Percentiles rank a stretch among this genome's conserved stretches.
These are phyloP conservation scores for Crocallis elinguaria DNA, from an alignment of 2,888 invertebrate species.

Conservation along the genomic window DNA sequence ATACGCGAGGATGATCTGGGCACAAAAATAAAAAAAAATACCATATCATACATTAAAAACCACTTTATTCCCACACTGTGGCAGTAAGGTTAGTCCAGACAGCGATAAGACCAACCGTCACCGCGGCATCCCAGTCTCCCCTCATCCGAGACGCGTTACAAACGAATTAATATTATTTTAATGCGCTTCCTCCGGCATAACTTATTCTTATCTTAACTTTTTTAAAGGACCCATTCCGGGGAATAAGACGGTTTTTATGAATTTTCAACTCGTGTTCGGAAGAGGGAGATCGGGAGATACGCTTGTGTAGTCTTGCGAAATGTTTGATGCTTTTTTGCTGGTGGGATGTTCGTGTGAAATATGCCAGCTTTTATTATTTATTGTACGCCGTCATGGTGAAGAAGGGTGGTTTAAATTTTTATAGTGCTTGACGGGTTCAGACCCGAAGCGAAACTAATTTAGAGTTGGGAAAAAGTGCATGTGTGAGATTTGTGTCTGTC, in stretches of 20 bases:
- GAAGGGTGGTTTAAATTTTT: too few species aligned
- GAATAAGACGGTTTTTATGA: conserved; percentile 43
- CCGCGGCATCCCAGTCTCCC: conserved; percentile 26
- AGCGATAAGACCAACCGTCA: conserved; percentile 39
- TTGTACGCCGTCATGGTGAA: too few species aligned
- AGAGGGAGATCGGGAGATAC: conserved; percentile 25
- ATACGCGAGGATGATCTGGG: too few species aligned
- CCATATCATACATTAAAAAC: too few species aligned
- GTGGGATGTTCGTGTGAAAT: neutral
- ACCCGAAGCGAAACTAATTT: too few species aligned
- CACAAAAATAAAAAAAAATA: too few species aligned
- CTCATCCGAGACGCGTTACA: conserved; percentile 42
- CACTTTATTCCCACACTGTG: neutral
- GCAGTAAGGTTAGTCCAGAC: conserved; percentile 19
- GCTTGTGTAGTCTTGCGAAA: conserved; percentile 12
- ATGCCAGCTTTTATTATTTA: neutral
- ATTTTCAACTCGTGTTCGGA: conserved; percentile 39
- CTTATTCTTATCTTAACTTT: conserved; percentile 73
- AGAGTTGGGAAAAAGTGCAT: too few species aligned
- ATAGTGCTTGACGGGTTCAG: too few species aligned
- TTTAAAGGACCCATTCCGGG: conserved; percentile 44
- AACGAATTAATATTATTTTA: conserved; percentile 66
- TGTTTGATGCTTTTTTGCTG: neutral
- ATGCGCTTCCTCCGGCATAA: conserved; percentile 67
- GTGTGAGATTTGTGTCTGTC: too few species aligned